Evolutionary conservation across 2,113 vertebrate genomes (phyloP), one percentile per base, ranked within the genome.

Genomic region (Camelus bactrianus): DNA sequence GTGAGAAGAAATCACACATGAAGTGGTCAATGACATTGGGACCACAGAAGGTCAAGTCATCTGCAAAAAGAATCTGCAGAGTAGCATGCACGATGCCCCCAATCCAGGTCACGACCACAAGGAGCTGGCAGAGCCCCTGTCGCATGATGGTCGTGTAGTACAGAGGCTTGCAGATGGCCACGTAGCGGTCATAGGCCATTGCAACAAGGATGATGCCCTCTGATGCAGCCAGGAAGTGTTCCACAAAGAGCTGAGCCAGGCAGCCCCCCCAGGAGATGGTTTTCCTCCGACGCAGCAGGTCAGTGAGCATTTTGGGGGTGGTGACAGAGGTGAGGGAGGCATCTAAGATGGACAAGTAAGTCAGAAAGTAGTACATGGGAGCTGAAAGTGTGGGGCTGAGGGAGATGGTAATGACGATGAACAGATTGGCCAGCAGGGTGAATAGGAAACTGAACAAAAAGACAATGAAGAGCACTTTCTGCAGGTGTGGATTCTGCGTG

Each of bases 111-210:
- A 32, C 30, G 28, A 65, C 64, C 14, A 65, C 64, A 16, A 97
- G 54, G 2, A 93, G 42, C 13, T 11, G 35, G 6, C 98, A 97
- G 6, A 90, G 35, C 0, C 62, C 72, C 32, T 46, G 95, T 2
- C 83, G 6, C 98, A 97, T 98, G 50, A 96, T 97, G 26, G 22
- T 69, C 8, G 19, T 46, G 16, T 98, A 98, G 54, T 97, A 95
- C 70, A 97, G 65, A 15, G 98, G 97, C 56, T 93, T 96, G 75
- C 97, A 97, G 92, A 98, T 97, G 72, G 97, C 97, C 79, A 93
- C 95, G 1, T 96, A 97, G n/a, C 87, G 24, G 10, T 97, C 97
- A 48, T 97, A 98, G 38, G 97, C 96, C 97, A 42, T 65, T 12
- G 30, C 64, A 12, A 7, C n/a, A 30, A 65, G 32, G 64, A 65